These are phyloP conservation scores for Caenorhabditis sp. DNA, from an alignment of 2,888 invertebrate genomes.

Conservation along the genomic window DNA sequence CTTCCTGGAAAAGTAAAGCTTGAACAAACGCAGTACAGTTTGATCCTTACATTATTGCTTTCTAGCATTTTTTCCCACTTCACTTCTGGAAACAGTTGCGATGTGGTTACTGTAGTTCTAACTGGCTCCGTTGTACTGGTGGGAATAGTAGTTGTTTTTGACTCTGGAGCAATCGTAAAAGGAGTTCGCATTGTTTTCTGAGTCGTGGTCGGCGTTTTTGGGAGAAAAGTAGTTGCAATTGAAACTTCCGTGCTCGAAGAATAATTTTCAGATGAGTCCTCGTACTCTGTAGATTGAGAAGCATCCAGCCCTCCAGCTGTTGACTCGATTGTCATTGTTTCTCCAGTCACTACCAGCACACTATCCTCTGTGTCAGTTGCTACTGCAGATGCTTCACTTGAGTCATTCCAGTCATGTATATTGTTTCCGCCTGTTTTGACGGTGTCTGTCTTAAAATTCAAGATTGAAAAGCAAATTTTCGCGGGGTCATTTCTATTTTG, in stretches of 20 bases:
- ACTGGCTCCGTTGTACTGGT: neutral
- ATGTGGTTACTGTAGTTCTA: neutral
- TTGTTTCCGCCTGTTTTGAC: too few relatives aligned
- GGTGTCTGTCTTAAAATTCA: too few relatives aligned
- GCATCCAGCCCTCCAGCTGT: neutral
- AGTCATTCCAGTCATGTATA: too few relatives aligned
- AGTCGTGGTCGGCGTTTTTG: neutral
- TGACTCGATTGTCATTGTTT: slow-evolving; percentile 11
- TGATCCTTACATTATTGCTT: neutral
- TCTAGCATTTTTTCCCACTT: too few relatives aligned
- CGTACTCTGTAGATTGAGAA: slow-evolving; percentile 2
- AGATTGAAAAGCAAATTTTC: too few relatives aligned
- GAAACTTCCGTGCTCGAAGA: neutral
- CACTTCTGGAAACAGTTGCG: slow-evolving; percentile 29
- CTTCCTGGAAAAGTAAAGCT: slow-evolving; percentile 9
- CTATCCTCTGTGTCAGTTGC: slow-evolving; percentile 13
- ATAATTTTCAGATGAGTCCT: neutral
- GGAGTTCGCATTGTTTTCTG: slow-evolving; percentile 15
- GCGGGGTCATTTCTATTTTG: too few relatives aligned
- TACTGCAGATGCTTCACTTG: neutral
- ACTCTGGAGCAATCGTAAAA: neutral
- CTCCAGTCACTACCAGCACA: slow-evolving; percentile 31
- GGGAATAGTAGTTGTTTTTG: slow-evolving; percentile 13
- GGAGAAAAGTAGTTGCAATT: too few relatives aligned
- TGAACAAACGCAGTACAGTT: neutral